Percentiles rank a stretch among this genome's conserved stretches.
These are phyloP conservation scores for Pachyseris speciosa DNA, from an alignment of 64 coral and sea anemone species.

Conservation along the genomic window DNA sequence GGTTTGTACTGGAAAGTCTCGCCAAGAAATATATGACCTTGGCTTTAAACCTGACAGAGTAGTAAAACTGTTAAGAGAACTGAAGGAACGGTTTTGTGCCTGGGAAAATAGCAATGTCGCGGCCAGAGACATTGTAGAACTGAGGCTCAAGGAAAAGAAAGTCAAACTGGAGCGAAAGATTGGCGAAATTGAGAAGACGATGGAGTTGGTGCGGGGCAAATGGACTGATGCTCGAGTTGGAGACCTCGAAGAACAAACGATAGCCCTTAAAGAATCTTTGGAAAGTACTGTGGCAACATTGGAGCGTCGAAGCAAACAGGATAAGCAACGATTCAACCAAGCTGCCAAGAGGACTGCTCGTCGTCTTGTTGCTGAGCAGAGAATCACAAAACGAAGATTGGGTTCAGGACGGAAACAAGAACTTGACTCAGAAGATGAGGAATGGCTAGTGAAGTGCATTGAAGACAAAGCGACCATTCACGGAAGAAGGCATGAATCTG, in stretches of 20 bases:
- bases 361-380: constrained; percentile 48
- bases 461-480: constrained; percentile 57
- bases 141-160: constrained; percentile 72
- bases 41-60: constrained; percentile 65
- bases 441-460: constrained; percentile 42
- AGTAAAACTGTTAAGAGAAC: constrained; percentile 46
- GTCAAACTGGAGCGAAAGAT: constrained; percentile 57
- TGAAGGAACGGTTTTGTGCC: constrained; percentile 67
- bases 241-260: constrained; percentile 53
- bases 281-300: constrained; percentile 49
- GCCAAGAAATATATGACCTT: constrained; percentile 58
- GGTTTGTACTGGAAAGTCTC: constrained; percentile 69
- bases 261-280: constrained; percentile 61
- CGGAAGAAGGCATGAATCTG: constrained; percentile 60
- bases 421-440: constrained; percentile 56
- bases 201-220: constrained; percentile 57
- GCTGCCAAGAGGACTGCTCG: constrained; percentile 44
- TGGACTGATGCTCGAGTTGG: constrained; percentile 58
- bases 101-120: constrained; percentile 72
- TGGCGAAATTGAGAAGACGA: constrained; percentile 59
- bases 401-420: constrained; percentile 50
- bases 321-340: constrained; percentile 56
- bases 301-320: constrained; percentile 53
- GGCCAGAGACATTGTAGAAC: constrained; percentile 66
- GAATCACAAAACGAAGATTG: constrained; percentile 70